phyloP scores from a whole-genome alignment of 2,797 vertebrate genomes.

The Eurystomus glaucurus region DNA sequence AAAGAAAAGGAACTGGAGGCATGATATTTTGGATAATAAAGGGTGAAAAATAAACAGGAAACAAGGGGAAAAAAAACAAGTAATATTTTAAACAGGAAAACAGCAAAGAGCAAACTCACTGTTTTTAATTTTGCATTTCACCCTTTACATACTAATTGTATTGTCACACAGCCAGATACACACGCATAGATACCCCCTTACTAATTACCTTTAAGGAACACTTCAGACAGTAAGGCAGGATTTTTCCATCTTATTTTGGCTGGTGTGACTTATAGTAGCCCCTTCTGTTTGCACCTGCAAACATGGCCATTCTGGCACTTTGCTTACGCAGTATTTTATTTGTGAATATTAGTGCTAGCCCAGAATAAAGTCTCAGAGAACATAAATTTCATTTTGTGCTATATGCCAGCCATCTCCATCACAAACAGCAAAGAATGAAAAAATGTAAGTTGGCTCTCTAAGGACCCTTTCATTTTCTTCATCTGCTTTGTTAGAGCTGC shows the following conservation, averaged over 20 bases:
- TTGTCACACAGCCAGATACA: neutral
- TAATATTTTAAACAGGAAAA: neutral
- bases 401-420: neutral
- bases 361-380: neutral
- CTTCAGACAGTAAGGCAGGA: neutral
- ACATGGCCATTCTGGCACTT: neutral
- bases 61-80: neutral
- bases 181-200: neutral
- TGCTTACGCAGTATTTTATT: neutral
- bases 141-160: neutral
- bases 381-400: neutral
- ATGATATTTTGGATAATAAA: neutral
- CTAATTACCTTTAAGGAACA: neutral
- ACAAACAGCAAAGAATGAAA: neutral
- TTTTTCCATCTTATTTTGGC: neutral
- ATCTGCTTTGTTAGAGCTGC: neutral
- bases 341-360: neutral
- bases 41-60: neutral
- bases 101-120: neutral
- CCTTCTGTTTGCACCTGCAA: neutral
- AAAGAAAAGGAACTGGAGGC: neutral
- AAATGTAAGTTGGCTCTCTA: neutral
- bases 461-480: slow-evolving; percentile 36
- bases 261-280: neutral
- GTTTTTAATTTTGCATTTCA: neutral